Evolutionary conservation across 1,140 invertebrate genomes (phyloP).

Genomic region (Lethocerus indicus): DNA sequence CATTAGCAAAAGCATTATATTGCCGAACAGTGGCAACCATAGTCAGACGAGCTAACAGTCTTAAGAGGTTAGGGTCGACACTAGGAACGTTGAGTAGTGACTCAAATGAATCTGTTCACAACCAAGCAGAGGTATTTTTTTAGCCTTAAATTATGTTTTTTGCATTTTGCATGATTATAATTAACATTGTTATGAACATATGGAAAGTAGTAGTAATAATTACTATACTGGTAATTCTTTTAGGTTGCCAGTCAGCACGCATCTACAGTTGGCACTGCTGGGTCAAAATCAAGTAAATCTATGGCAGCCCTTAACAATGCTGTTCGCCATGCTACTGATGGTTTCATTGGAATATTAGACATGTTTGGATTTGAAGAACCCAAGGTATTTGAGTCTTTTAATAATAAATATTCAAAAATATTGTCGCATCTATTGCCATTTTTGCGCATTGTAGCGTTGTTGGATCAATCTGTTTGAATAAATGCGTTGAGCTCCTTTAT

Average conservation of each 20-base stretch:
- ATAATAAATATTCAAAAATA: too few species aligned
- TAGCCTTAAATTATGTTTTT: not conserved
- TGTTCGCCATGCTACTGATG: constrained; percentile 82
- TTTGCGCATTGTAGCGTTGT: too few species aligned
- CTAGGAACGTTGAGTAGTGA: constrained; percentile 80
- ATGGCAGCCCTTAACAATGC: constrained; percentile 78
- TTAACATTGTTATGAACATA: too few species aligned
- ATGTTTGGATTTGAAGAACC: constrained; percentile 94
- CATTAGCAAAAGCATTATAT: constrained; percentile 81
- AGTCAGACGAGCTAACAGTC: constrained; percentile 75
- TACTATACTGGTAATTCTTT: constrained; percentile 24
- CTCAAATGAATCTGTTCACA: constrained; percentile 80
- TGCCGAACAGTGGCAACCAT: constrained; percentile 90
- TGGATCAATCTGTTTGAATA: too few species aligned
- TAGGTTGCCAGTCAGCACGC: constrained; percentile 65
- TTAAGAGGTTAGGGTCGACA: constrained; percentile 73
- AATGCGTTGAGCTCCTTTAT: too few species aligned
- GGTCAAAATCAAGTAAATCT: constrained; percentile 57
- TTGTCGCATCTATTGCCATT: too few species aligned
- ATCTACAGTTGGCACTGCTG: constrained; percentile 66
- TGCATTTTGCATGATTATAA: too few species aligned
- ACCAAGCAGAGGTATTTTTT: constrained; percentile 48
- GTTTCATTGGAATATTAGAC: constrained; percentile 85
- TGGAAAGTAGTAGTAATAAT: too few species aligned
- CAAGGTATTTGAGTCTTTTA: constrained; percentile 36